Base-by-base conservation (phyloP, 2,113 vertebrate genomes). In the Callionymus lyra region DNA sequence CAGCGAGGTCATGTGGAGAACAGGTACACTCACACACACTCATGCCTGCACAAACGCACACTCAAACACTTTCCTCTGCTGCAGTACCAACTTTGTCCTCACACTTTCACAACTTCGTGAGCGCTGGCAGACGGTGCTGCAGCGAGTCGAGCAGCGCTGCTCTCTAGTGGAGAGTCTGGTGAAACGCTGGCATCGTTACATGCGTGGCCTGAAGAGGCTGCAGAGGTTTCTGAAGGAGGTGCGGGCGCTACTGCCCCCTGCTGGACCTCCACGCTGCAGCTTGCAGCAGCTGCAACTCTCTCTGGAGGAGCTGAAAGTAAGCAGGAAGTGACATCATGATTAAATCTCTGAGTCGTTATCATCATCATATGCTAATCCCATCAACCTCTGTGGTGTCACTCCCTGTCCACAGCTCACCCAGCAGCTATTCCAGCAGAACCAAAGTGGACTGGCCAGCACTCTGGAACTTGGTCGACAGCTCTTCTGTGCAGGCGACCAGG, bases 61-160 rank as follows among this genome's bases (percentile, higher is more conserved):
- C n/a, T n/a, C 21, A 14, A 13, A 21, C 15, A 15, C 33, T 27
- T 12, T 34, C 12, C 15, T 34, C 12, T 34, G 11, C 14, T 21
- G 2, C 63, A 98, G 93, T 65, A 87, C 80, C 1, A 86, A 88
- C 59, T 90, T 95, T 53, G 65, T 92, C 68, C 80, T 86, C 31
- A 93, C 89, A 70, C 82, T 97, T 53, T 77, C 85, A 0, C 50
- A 82, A 68, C 76, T 98, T 61, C 78, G 83, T 10, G 86, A 89
- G 53, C 86, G 82, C 54, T 98, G 94, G 94, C 88, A 87, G 62
- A 85, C 76, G 0, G 85, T 86, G 0, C 75, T 85, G 43, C 76
- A 50, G 47, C 59, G 81, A 21, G 60, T 82, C 10, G 80, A 79
- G 53, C 89, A 89, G 71, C 85, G 87, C 56, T 87, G 86, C 62